Percentiles rank a stretch among this genome's conserved stretches.
These are phyloP conservation scores for Lasioglossum morio DNA, from an alignment of 2,888 invertebrate species.

Conservation along the genomic window DNA sequence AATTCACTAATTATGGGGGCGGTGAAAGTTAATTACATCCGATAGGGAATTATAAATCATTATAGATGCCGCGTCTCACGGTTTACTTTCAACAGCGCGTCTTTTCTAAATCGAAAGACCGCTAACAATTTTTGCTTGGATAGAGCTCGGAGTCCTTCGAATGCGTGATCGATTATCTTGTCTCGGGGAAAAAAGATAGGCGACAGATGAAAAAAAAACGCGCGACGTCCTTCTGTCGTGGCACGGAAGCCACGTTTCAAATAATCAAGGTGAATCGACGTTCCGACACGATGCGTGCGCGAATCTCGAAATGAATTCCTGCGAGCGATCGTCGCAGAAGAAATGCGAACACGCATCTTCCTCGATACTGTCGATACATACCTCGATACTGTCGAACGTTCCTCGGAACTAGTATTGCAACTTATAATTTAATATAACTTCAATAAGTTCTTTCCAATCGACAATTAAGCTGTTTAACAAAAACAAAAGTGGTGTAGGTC, in stretches of 20 bases:
- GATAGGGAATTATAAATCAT: background rate
- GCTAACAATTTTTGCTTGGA: background rate
- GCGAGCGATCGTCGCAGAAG: conserved; percentile 21
- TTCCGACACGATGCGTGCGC: conserved; percentile 47
- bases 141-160: conserved; percentile 13
- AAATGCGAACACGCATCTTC: conserved; percentile 6
- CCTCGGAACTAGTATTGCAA: background rate
- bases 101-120: background rate
- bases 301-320: conserved; percentile 48
- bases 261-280: conserved; percentile 50
- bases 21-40: background rate
- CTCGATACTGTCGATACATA: background rate
- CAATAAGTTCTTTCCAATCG: background rate
- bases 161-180: conserved; percentile 28
- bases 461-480: no score
- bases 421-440: background rate
- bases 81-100: background rate
- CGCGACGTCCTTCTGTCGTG: conserved; percentile 30
- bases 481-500: no score
- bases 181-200: background rate
- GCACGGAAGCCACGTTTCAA: conserved; percentile 46
- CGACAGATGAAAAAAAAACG: conserved; percentile 27
- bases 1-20: background rate
- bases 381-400: background rate
- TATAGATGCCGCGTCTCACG: background rate